phyloP scores from a whole-genome alignment of 2,888 invertebrate genomes.

The Biston betularia region DNA sequence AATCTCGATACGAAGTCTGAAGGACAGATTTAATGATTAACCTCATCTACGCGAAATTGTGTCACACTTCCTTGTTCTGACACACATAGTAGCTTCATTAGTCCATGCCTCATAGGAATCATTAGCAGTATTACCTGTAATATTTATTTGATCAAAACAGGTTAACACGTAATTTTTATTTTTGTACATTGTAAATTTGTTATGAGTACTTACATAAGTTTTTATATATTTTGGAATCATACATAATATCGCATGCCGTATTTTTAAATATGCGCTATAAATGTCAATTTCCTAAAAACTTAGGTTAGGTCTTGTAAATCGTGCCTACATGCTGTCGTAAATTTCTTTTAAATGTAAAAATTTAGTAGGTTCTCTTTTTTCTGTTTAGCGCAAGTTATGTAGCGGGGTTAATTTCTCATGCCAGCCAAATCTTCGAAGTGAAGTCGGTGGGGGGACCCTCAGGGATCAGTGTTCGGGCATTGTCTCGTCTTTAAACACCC shows the following conservation, averaged over 20 bases:
- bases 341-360: constrained; percentile 22
- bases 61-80: constrained; percentile 53
- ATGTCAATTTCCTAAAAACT: background rate
- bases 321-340: constrained; percentile 1
- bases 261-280: constrained; percentile 1
- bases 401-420: constrained; percentile 40
- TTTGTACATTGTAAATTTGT: background rate
- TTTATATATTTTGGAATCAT: background rate
- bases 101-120: constrained; percentile 14
- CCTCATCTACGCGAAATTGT: constrained; percentile 54
- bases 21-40: constrained; percentile 56
- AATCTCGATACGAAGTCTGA: constrained; percentile 54
- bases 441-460: constrained; percentile 43
- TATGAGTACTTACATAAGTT: too few relatives aligned
- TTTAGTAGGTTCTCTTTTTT: constrained; percentile 23
- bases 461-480: constrained; percentile 53
- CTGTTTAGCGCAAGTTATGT: constrained; percentile 24
- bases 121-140: background rate
- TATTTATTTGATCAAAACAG: background rate
- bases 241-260: background rate
- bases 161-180: background rate
- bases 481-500: constrained; percentile 57
- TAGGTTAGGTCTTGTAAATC: constrained; percentile 7
- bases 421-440: constrained; percentile 44
- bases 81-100: constrained; percentile 34